phyloP scores from a whole-genome alignment of 2,113 vertebrate species.

The Trachemys scripta region DNA sequence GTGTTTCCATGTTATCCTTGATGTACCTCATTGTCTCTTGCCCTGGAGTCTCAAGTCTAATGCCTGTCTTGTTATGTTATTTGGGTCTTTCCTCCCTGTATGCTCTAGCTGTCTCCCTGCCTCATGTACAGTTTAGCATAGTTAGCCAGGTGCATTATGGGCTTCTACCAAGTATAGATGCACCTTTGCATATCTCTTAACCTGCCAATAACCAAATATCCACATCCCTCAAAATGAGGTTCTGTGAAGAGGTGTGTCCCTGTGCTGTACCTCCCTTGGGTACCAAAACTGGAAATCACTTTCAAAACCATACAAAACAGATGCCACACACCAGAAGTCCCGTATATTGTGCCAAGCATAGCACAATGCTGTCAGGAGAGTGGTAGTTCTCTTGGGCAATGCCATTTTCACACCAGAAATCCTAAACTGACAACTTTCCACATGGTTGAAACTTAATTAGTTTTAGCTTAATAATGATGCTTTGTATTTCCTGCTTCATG shows the following conservation, averaged over 20 bases:
- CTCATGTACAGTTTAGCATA: too few relatives aligned
- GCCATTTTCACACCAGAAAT: background rate
- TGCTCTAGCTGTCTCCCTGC: background rate
- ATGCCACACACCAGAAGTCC: background rate
- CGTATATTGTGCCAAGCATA: background rate
- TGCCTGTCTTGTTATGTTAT: background rate
- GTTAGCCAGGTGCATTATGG: background rate
- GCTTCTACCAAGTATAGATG: background rate
- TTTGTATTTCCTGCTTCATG: background rate
- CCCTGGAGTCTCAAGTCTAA: background rate
- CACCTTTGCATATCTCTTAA: too few relatives aligned
- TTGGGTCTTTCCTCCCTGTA: background rate
- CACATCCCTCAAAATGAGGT: background rate
- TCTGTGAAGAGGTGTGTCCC: background rate
- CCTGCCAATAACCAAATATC: too few relatives aligned
- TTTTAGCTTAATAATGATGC: background rate
- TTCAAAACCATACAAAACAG: background rate
- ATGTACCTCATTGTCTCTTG: background rate
- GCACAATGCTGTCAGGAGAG: background rate
- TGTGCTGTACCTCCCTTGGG: fast-evolving
- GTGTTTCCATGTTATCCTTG: background rate
- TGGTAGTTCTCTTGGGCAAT: background rate
- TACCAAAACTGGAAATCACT: too few relatives aligned
- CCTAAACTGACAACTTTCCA: constrained; percentile 37
- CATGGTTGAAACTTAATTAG: constrained; percentile 38